These are phyloP conservation scores for Tetragnatha versicolor DNA, from an alignment of 1,140 invertebrate species.

Conservation along the genomic window DNA sequence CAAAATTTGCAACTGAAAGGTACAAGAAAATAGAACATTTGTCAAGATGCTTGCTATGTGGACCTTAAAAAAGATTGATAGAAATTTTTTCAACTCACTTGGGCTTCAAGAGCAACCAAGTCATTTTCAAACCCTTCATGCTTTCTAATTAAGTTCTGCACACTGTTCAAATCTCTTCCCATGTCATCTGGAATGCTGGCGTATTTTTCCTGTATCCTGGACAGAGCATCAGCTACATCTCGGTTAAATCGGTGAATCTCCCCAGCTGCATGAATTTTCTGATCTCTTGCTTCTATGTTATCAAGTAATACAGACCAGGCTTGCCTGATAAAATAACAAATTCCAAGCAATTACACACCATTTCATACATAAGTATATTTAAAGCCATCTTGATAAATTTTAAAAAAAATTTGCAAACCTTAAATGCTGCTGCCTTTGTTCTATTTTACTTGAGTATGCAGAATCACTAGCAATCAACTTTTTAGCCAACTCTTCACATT, in stretches of 20 bases:
- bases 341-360: neutral
- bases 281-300: slow-evolving; percentile 83
- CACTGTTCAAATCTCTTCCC: slow-evolving; percentile 87
- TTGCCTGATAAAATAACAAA: slow-evolving; percentile 68
- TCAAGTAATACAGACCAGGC: slow-evolving; percentile 88
- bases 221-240: slow-evolving; percentile 91
- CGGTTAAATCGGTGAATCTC: slow-evolving; percentile 97
- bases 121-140: slow-evolving; percentile 97
- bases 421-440: slow-evolving; percentile 84
- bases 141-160: slow-evolving; percentile 79
- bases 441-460: slow-evolving; percentile 86
- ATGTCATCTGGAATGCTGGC: slow-evolving; percentile 83
- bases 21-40: slow-evolving; percentile 3
- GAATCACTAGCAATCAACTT: slow-evolving; percentile 78
- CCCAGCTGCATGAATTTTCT: slow-evolving; percentile 87
- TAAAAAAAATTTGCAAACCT: slow-evolving; percentile 68
- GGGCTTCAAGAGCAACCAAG: slow-evolving; percentile 89
- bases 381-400: neutral
- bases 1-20: slow-evolving; percentile 71
- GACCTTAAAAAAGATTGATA: too few relatives aligned
- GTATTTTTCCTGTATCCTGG: slow-evolving; percentile 88
- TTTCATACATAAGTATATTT: neutral
- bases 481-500: slow-evolving; percentile 89
- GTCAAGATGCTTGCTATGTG: neutral
- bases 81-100: slow-evolving; percentile 72